Percentiles rank a stretch among this genome's conserved stretches.
phyloP scores from a whole-genome alignment of 2,797 vertebrate species.

The Pagetopsis macropterus region DNA sequence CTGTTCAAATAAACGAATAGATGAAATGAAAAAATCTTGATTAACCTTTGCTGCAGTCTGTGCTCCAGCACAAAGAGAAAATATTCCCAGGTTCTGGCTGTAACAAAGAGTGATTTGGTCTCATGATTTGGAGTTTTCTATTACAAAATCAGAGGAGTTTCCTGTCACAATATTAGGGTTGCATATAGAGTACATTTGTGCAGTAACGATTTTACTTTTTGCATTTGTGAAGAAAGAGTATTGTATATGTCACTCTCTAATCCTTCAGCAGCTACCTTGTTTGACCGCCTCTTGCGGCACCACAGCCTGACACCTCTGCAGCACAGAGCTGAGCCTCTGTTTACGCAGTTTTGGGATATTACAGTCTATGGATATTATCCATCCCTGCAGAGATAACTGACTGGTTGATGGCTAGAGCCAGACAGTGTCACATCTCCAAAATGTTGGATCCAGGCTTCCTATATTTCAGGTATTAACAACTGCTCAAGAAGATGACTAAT shows the following conservation, averaged over 20 bases:
- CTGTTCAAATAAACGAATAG: too few relatives aligned
- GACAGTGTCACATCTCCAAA: constrained; percentile 9
- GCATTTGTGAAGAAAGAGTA: not conserved
- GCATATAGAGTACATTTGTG: too few relatives aligned
- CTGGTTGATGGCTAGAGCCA: constrained; percentile 12
- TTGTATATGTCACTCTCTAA: not conserved
- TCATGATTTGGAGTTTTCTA: not conserved
- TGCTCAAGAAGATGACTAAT: constrained; percentile 23
- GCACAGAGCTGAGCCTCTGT: constrained; percentile 11
- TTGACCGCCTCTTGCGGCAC: constrained; percentile 25
- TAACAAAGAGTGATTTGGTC: not conserved
- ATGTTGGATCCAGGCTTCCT: constrained; percentile 6
- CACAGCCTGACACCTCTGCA: constrained; percentile 29
- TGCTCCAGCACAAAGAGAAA: not conserved
- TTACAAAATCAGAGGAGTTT: not conserved
- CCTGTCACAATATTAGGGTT: not conserved
- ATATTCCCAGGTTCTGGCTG: not conserved
- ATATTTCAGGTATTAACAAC: constrained; percentile 16
- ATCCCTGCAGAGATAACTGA: constrained; percentile 26
- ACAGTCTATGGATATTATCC: constrained; percentile 7
- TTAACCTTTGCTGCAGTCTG: not conserved
- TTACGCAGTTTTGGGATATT: constrained; percentile 13
- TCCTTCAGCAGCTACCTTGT: not conserved
- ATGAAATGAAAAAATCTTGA: not conserved
- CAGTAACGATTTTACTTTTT: not conserved